Percentiles rank a stretch among this genome's conserved stretches.
Evolutionary conservation across 2,797 vertebrate genomes (phyloP).

Genomic region (Prunella strophiata): DNA sequence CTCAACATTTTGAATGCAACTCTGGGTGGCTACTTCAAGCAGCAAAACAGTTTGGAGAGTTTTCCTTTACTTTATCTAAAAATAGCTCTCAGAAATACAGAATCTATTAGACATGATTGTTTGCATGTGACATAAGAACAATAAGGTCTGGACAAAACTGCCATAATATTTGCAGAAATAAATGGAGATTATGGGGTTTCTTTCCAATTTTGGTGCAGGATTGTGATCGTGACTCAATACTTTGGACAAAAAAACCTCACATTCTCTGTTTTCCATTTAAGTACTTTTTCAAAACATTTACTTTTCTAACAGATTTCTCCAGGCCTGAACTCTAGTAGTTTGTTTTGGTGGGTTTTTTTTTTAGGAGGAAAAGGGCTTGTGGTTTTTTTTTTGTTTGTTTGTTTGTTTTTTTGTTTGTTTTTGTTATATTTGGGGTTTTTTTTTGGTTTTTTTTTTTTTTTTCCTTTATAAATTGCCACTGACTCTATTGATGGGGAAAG

Average conservation of each 20-base stretch:
- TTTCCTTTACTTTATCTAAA: slow-evolving; percentile 5
- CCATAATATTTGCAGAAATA: background rate
- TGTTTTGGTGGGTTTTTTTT: background rate
- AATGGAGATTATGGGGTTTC: background rate
- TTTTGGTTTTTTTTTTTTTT: no score
- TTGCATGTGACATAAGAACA: background rate
- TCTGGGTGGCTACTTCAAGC: background rate
- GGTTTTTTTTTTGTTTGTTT: background rate
- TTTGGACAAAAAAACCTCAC: background rate
- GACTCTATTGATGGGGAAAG: background rate
- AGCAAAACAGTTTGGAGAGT: background rate
- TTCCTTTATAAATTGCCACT: background rate
- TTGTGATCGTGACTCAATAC: background rate
- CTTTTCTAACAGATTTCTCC: background rate
- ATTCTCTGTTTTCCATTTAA: background rate
- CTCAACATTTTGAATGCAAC: background rate
- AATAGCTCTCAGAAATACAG: background rate
- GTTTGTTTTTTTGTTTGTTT: background rate
- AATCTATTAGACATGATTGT: slow-evolving; percentile 9
- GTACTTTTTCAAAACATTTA: background rate
- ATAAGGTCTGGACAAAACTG: background rate
- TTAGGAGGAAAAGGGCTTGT: background rate
- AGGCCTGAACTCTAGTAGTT: background rate
- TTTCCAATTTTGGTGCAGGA: background rate
- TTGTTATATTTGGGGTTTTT: background rate